Evolutionary conservation across 1,140 invertebrate species (phyloP).

Genomic region (Telenomus remus): DNA sequence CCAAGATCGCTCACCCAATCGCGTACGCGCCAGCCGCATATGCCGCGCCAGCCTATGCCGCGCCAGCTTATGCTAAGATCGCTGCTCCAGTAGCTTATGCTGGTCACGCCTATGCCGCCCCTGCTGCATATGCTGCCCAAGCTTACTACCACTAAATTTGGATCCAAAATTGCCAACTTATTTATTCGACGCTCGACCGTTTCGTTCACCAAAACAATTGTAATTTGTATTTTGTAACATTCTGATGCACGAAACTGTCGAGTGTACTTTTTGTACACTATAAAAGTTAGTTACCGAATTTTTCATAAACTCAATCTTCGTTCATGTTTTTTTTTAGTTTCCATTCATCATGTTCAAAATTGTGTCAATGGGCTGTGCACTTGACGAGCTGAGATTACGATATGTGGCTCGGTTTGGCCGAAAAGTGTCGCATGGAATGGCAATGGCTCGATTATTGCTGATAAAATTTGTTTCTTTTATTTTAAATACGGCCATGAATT

Average conservation of each 20-base stretch:
- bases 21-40: conserved; percentile 21
- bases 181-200: conserved; percentile 19
- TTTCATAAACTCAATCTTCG: conserved; percentile 1
- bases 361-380: too few species aligned
- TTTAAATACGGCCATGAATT: conserved; percentile 13
- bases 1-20: conserved; percentile 41
- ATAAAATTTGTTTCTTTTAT: conserved; percentile 15
- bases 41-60: conserved; percentile 36
- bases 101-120: conserved; percentile 9
- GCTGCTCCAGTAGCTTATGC: conserved; percentile 44
- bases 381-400: too few species aligned
- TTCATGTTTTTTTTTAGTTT: background rate
- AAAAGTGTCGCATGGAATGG: too few species aligned
- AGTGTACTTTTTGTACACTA: conserved; percentile 20
- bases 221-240: conserved; percentile 9
- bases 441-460: background rate
- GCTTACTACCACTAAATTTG: conserved; percentile 34
- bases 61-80: conserved; percentile 30
- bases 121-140: conserved; percentile 26
- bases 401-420: too few species aligned
- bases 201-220: conserved; percentile 15
- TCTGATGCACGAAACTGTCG: conserved; percentile 9
- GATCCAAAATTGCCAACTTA: conserved; percentile 12
- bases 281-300: conserved; percentile 3
- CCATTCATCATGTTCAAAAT: too few species aligned